A percentile compares a stretch with the other conserved stretches of the same genome.
Conservation (phyloP, 2,113 vertebrate species). For the Lepidothrix coronata region DNA sequence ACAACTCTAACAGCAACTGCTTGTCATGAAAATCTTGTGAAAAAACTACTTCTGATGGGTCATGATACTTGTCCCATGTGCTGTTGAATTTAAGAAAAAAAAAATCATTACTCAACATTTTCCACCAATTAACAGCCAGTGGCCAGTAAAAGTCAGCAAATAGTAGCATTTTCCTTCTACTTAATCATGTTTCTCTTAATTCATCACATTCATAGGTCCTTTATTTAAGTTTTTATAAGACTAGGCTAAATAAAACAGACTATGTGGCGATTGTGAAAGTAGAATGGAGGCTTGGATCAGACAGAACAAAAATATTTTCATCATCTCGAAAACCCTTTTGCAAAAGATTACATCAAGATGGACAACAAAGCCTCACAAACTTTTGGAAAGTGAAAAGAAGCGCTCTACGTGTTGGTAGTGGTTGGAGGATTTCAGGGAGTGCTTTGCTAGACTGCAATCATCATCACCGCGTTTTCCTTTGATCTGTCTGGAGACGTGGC, state of each 20-base stretch:
- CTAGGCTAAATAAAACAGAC: neutral
- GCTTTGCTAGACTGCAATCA: neutral
- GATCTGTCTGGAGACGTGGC: constrained; percentile 15
- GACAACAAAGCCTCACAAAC: neutral
- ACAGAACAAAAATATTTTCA: neutral
- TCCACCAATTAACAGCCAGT: neutral
- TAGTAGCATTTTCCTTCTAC: neutral
- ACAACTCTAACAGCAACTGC: neutral
- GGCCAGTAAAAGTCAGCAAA: neutral
- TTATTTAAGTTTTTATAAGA: neutral
- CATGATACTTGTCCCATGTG: neutral
- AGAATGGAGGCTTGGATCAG: neutral
- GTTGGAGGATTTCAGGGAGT: neutral
- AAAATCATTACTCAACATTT: neutral
- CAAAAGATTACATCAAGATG: neutral
- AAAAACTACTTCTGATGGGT: neutral
- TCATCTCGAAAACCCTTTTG: neutral
- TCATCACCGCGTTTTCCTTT: neutral
- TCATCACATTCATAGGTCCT: neutral
- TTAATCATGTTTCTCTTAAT: neutral
- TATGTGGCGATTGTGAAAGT: neutral
- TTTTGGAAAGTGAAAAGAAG: neutral
- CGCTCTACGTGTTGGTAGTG: neutral
- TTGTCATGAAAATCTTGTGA: neutral
- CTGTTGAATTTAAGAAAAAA: neutral